Base-by-base conservation (phyloP, 2,888 invertebrate genomes). In the Agonum fuliginosum region DNA sequence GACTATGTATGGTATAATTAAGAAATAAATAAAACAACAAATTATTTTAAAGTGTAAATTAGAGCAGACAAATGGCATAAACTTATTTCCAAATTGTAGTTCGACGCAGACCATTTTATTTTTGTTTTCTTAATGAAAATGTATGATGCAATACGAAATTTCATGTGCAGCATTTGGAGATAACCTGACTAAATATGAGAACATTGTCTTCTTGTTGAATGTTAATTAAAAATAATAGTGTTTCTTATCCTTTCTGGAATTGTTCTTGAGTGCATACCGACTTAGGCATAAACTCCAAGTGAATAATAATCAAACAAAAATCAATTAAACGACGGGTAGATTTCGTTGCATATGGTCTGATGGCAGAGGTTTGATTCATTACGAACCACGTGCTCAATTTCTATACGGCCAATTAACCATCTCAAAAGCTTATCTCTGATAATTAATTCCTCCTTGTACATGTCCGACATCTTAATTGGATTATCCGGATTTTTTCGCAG, bases 281-380 rank as follows among this genome's bases (percentile, higher is more conserved):
- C 54, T 54, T 22, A 24, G 54, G 54, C n/a, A 54, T 54, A 54
- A 22, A 54, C 54, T 22, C 3, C 12, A 3, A 20, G 24, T 24
- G 54, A 54, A 54, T 54, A 54, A 54, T 54, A 54, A 24, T 54
- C 24, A 54, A 24, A 54, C 54, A 54, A 54, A 54, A 54, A 54
- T 54, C 22, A 22, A 54, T 54, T 54, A 54, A n/a, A 54, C 54
- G 54, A n/a, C 54, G 24, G 54, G 54, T 54, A 54, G 54, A 27
- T 54, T 54, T 54, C 54, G 54, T 24, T 54, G 54, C 54, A 54
- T 54, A 54, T 54, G 54, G 54, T 54, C 54, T 54, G 54, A 24
- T 54, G 54, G 54, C 54, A 54, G 24, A 62, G 67, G 22, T 67
- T 67, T 67, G 41, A 67, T 67, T 67, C 67, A 67, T 67, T 67